Evolutionary conservation across 2,797 vertebrate species (phyloP), one percentile per base, ranked within the genome.

Genomic region (Clarias fuscus): DNA sequence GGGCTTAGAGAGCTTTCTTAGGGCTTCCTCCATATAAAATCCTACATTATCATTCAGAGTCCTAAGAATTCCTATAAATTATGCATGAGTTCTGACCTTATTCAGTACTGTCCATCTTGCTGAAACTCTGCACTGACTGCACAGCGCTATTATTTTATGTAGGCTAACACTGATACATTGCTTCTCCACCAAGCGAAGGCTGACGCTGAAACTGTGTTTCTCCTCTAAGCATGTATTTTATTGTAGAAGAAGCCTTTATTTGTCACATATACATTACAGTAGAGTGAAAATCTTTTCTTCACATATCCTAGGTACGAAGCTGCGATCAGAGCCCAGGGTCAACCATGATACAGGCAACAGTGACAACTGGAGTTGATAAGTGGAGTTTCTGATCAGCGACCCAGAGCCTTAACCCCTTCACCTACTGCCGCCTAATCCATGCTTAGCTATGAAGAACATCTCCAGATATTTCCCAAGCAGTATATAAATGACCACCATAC

Each of bases 11-110:
- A 33, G 53, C 18, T 7, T 78, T 78, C 18, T 78, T 78, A 59
- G 22, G 7, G 61, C 76, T 78, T 78, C 76, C 56, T 78, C 18
- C 15, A 37, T 37, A 61, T 78, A 18, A 78, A 78, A 59, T 22
- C 30, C 18, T 37, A 61, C 76, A 78, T 22, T 37, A 78, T 78
- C 56, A 33, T 33, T 58, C 56, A 13, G 27, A 78, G 76, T 24
- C 56, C 2, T 78, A 59, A 37, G 56, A 78, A 6, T 61, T 22
- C 18, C 27, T 78, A 59, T 78, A 24, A 78, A 78, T 61, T 20
- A 61, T 78, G 56, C 7, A 61, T 61, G 27, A 78, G 56, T 22
- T 20, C 56, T 61, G 53, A 59, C 76, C 76, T 61, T 78, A 61
- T 78, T 61, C 58, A 24, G 73, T 58, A 17, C 53, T 30, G 48